Percentiles rank a stretch among this genome's conserved stretches.
Evolutionary conservation across 2,797 vertebrate genomes (phyloP).

Genomic region (Momotus momota): DNA sequence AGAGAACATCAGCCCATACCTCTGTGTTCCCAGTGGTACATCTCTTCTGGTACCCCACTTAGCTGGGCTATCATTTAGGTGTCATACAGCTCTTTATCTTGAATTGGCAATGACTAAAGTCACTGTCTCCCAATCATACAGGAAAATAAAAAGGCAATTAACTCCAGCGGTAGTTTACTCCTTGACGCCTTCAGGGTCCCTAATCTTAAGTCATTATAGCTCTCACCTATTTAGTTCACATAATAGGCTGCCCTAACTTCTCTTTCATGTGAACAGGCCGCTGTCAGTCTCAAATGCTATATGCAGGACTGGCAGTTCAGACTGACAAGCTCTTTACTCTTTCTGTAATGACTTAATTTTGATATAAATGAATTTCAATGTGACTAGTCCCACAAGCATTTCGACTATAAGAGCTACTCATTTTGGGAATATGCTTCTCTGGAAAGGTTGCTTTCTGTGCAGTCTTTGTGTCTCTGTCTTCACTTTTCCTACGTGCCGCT

Average conservation of each 20-base stretch:
- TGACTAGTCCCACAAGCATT: not conserved
- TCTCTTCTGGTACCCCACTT: not conserved
- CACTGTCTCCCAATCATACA: not conserved
- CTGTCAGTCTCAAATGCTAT: not conserved
- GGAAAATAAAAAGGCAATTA: not conserved
- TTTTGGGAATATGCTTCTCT: not conserved
- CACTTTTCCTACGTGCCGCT: not conserved
- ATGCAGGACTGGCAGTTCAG: not conserved
- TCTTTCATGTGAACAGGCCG: not conserved
- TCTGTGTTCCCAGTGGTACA: not conserved
- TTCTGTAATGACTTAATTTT: not conserved
- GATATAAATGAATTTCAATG: not conserved
- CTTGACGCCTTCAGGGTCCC: not conserved
- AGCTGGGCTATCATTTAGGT: not conserved
- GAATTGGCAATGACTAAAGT: not conserved
- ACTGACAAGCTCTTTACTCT: not conserved
- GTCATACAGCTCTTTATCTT: not conserved
- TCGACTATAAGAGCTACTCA: not conserved
- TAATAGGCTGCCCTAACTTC: not conserved
- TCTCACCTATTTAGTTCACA: not conserved
- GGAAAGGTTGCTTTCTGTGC: not conserved
- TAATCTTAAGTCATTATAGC: not conserved
- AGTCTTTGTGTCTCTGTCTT: not conserved
- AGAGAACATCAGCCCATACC: not conserved
- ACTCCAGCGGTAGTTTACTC: not conserved